Percentiles rank a stretch among this genome's conserved stretches.
Conservation (phyloP, 1,140 invertebrate species). For the Sogatella furcifera region DNA sequence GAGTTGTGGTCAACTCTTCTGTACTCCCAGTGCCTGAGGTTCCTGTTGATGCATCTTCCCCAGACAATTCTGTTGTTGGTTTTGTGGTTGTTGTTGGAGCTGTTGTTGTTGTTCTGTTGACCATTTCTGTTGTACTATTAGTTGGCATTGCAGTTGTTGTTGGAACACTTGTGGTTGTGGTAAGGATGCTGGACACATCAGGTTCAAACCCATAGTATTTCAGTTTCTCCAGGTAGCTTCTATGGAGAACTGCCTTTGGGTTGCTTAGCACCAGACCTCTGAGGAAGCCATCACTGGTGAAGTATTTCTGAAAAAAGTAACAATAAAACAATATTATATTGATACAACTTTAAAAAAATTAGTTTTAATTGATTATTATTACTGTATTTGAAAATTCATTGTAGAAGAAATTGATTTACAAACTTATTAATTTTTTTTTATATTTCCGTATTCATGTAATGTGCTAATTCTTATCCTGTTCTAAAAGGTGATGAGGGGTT, state of each 20-base stretch:
- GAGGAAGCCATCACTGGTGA: constrained; percentile 64
- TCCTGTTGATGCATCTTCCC: background rate
- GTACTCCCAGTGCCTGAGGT: background rate
- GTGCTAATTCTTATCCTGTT: too few relatives aligned
- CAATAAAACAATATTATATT: too few relatives aligned
- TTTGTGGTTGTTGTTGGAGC: background rate
- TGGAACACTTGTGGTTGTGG: background rate
- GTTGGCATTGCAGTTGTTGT: background rate
- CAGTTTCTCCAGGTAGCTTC: constrained; percentile 54
- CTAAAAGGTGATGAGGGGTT: too few relatives aligned
- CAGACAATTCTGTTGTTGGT: background rate
- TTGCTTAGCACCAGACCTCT: constrained; percentile 64
- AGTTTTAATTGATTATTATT: too few relatives aligned
- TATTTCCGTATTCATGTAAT: too few relatives aligned
- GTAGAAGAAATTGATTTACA: too few relatives aligned
- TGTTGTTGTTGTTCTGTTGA: background rate
- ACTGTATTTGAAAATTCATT: too few relatives aligned
- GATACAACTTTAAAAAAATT: too few relatives aligned
- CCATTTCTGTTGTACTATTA: too few relatives aligned
- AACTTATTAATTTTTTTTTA: too few relatives aligned
- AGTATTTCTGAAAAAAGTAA: constrained; percentile 57
- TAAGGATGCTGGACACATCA: constrained; percentile 3
- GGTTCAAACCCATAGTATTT: constrained; percentile 65
- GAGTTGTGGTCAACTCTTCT: constrained; percentile 8
- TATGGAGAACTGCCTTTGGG: constrained; percentile 56